A percentile compares a stretch with the other conserved stretches of the same genome.
phyloP scores from a whole-genome alignment of 92 coral and sea anemone species.

The Plumapathes pennacea region DNA sequence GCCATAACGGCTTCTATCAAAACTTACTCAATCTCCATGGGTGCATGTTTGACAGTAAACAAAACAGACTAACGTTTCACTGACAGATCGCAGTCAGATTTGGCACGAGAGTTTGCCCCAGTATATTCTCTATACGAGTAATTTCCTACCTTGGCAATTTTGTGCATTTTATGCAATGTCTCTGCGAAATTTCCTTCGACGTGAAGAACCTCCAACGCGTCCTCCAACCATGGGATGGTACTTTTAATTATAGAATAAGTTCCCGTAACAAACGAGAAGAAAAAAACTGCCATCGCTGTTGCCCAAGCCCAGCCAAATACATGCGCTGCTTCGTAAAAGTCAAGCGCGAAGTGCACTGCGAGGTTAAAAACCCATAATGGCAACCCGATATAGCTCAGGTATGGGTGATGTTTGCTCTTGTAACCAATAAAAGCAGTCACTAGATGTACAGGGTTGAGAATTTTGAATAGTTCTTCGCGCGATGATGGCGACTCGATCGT shows the following conservation, averaged over 20 bases:
- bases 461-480: constrained; percentile 60
- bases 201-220: constrained; percentile 75
- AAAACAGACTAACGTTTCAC: too few relatives aligned
- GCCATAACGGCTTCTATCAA: too few relatives aligned
- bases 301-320: constrained; percentile 98
- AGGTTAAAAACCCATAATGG: constrained; percentile 69
- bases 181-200: constrained; percentile 83
- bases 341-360: constrained; percentile 76
- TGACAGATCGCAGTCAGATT: too few relatives aligned
- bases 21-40: too few relatives aligned
- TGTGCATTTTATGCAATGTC: constrained; percentile 70
- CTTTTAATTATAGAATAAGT: constrained; percentile 60
- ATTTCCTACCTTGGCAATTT: constrained; percentile 63
- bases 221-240: constrained; percentile 90
- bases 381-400: constrained; percentile 57
- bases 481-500: too few relatives aligned
- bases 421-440: constrained; percentile 85
- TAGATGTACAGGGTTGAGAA: constrained; percentile 65
- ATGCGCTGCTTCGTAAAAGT: constrained; percentile 91
- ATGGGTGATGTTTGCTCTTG: constrained; percentile 65
- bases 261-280: constrained; percentile 77
- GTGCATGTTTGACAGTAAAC: too few relatives aligned
- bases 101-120: too few relatives aligned
- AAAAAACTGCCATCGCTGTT: constrained; percentile 77
- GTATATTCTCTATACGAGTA: too few relatives aligned